These are phyloP conservation scores for Galeruca laticollis DNA, from an alignment of 2,888 invertebrate species.

Conservation along the genomic window DNA sequence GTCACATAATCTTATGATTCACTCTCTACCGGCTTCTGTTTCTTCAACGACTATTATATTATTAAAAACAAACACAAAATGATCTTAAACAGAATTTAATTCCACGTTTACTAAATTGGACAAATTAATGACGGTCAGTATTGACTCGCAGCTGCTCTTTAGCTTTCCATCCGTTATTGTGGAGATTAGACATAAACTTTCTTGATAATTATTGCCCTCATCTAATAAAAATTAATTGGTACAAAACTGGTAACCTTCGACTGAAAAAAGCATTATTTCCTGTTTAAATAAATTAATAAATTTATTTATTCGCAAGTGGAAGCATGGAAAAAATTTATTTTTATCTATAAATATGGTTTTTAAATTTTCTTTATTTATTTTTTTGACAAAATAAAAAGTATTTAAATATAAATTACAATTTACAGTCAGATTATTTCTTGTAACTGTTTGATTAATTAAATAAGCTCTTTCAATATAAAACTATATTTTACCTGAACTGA, in stretches of 20 bases:
- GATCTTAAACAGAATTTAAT: conserved; percentile 9
- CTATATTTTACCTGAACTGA: too few species aligned
- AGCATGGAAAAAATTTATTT: too few species aligned
- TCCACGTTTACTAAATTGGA: conserved; percentile 25
- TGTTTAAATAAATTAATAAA: neutral
- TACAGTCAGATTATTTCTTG: too few species aligned
- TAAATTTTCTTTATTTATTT: too few species aligned
- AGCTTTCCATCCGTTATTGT: conserved; percentile 19
- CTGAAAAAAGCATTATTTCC: neutral
- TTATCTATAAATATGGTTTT: too few species aligned
- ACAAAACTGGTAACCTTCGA: neutral
- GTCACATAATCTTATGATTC: neutral
- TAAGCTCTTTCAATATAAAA: too few species aligned
- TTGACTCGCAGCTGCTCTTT: conserved; percentile 28
- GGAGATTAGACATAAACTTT: conserved; percentile 7
- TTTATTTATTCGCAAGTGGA: neutral
- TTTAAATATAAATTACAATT: too few species aligned
- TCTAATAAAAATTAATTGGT: conserved; percentile 21
- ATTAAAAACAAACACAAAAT: conserved; percentile 8
- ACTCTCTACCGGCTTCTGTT: neutral
- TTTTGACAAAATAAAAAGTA: too few species aligned
- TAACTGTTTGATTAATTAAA: too few species aligned
- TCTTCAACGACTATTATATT: neutral
- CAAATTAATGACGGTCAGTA: conserved; percentile 31
- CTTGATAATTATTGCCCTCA: conserved; percentile 23